A percentile compares a stretch with the other conserved stretches of the same genome.
These are phyloP conservation scores for Notolabrus celidotus DNA, from an alignment of 2,797 vertebrate species.

Conservation along the genomic window DNA sequence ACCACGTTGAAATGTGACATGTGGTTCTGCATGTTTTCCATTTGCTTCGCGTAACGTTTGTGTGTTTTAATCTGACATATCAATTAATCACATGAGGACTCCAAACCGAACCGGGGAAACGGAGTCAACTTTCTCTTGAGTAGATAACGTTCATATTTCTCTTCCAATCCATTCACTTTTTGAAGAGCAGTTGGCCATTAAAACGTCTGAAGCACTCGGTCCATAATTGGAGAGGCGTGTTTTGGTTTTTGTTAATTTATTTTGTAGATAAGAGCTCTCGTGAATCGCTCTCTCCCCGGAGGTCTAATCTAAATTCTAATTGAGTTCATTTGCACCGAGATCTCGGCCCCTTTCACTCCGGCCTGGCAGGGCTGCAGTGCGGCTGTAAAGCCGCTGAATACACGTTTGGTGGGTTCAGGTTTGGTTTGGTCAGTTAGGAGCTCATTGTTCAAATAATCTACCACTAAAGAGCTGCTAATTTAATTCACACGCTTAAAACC, in stretches of 20 bases:
- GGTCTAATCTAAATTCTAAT: constrained; percentile 87
- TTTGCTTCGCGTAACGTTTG: constrained; percentile 8
- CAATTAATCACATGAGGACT: constrained; percentile 40
- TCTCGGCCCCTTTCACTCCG: constrained; percentile 63
- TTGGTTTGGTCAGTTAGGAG: constrained; percentile 39
- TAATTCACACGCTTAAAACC: constrained; percentile 54
- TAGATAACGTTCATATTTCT: constrained; percentile 68
- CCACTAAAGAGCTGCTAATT: constrained; percentile 46
- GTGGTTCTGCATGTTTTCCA: constrained; percentile 7
- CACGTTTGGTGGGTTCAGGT: constrained; percentile 47
- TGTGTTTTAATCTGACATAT: constrained; percentile 17
- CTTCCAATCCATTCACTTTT: constrained; percentile 45
- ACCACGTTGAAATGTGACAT: not conserved
- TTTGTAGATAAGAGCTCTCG: constrained; percentile 80
- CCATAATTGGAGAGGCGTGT: constrained; percentile 86
- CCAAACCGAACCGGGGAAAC: constrained; percentile 35
- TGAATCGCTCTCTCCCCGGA: constrained; percentile 82
- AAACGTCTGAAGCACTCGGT: constrained; percentile 70
- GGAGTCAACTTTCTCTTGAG: constrained; percentile 49
- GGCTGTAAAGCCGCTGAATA: constrained; percentile 60
- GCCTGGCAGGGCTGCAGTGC: constrained; percentile 60
- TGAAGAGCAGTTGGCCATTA: constrained; percentile 57
- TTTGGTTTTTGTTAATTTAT: constrained; percentile 84
- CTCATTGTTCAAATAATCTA: constrained; percentile 58
- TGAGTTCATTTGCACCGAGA: constrained; percentile 85